Percentiles rank a stretch among this genome's conserved stretches.
Conservation (phyloP, 2,888 invertebrate genomes). For the Coelogynopora nodosa region DNA sequence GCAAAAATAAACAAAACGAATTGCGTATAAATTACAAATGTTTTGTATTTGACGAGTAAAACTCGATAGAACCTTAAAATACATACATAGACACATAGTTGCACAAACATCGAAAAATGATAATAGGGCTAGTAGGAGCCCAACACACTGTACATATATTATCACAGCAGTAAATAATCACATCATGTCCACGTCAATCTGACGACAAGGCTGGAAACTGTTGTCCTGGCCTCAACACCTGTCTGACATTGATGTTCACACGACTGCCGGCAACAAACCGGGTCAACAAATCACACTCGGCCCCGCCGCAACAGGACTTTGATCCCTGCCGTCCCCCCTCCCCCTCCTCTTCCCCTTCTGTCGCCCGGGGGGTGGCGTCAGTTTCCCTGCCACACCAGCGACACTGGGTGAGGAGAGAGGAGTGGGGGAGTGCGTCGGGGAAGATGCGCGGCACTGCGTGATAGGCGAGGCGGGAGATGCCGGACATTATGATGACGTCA, state of each 20-base stretch:
- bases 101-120: too few relatives aligned
- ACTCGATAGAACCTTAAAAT: too few relatives aligned
- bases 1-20: too few relatives aligned
- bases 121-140: too few relatives aligned
- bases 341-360: slow-evolving; percentile 15
- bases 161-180: too few relatives aligned
- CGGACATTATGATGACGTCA: slow-evolving; percentile 85
- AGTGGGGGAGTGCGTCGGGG: slow-evolving; percentile 45
- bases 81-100: too few relatives aligned
- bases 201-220: slow-evolving; percentile 34
- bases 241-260: slow-evolving; percentile 88
- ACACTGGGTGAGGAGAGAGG: neutral
- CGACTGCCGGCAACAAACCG: slow-evolving; percentile 71
- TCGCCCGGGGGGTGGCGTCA: too few relatives aligned
- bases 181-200: too few relatives aligned
- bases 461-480: slow-evolving; percentile 76
- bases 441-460: slow-evolving; percentile 85
- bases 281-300: slow-evolving; percentile 50
- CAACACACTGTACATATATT: too few relatives aligned
- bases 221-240: slow-evolving; percentile 69
- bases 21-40: too few relatives aligned
- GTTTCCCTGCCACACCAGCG: slow-evolving; percentile 7
- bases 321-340: neutral
- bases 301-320: neutral
- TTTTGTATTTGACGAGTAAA: too few relatives aligned